Evolutionary conservation across 2,888 invertebrate species (phyloP).

Genomic region (Nomada ferruginata): DNA sequence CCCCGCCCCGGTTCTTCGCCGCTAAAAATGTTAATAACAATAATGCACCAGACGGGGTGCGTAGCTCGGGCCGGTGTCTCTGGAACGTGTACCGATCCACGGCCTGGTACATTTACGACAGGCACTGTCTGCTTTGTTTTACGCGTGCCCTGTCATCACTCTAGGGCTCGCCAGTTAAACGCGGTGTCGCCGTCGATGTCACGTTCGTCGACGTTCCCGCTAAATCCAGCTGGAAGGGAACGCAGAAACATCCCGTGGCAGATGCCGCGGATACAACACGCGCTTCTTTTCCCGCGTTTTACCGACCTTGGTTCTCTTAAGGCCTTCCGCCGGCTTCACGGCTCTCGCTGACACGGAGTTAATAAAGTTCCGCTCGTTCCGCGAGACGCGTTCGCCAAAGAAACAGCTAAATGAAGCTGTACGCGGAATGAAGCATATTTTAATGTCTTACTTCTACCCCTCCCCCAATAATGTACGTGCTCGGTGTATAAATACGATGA

Average conservation of each 20-base stretch:
- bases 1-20: not conserved
- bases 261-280: conserved; percentile 59
- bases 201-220: conserved; percentile 31
- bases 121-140: not conserved
- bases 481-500: conserved; percentile 71
- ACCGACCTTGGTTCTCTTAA: conserved; percentile 30
- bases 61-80: not conserved
- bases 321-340: conserved; percentile 54
- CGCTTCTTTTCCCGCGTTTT: conserved; percentile 62
- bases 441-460: conserved; percentile 70
- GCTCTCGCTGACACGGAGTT: conserved; percentile 63
- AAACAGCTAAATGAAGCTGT: conserved; percentile 73
- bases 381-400: conserved; percentile 62
- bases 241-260: conserved; percentile 24
- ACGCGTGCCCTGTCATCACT: conserved; percentile 15
- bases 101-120: conserved; percentile 12
- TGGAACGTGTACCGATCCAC: not conserved
- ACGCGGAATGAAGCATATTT: conserved; percentile 73
- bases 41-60: not conserved
- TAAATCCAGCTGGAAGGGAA: conserved; percentile 4
- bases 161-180: not conserved
- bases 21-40: not conserved
- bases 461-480: conserved; percentile 70
- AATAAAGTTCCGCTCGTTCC: conserved; percentile 71
- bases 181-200: conserved; percentile 18